phyloP scores from a whole-genome alignment of 2,113 vertebrate species.

The Microcebus jonahi region DNA sequence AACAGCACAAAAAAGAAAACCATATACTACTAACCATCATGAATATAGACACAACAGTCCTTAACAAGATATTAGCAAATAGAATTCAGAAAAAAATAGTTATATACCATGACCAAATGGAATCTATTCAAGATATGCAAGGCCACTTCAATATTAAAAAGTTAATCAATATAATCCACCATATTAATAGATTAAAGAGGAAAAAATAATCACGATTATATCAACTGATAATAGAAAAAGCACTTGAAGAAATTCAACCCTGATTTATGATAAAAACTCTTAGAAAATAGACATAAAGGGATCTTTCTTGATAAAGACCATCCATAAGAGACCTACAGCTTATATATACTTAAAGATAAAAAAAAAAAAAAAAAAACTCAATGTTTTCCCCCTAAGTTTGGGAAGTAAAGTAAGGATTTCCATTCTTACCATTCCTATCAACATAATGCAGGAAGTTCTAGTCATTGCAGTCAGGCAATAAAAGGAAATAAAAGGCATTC shows the following conservation, averaged over 20 bases:
- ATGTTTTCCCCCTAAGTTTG: not conserved
- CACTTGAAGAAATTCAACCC: not conserved
- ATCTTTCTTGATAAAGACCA: not conserved
- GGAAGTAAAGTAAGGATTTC: not conserved
- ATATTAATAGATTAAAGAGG: not conserved
- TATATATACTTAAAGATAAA: not conserved
- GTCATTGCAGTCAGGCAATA: not conserved
- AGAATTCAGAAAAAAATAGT: not conserved
- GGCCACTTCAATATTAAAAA: not conserved
- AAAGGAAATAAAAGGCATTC: not conserved
- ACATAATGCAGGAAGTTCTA: not conserved
- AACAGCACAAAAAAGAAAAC: not conserved
- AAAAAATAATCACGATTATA: not conserved
- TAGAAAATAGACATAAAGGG: not conserved
- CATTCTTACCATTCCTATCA: not conserved
- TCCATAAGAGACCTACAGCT: not conserved
- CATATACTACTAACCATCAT: not conserved
- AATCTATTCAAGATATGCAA: not conserved
- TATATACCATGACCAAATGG: not conserved
- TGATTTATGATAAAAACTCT: not conserved
- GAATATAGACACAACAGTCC: not conserved
- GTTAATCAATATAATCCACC: not conserved
- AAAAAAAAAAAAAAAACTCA: not conserved
- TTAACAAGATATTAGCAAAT: conserved; percentile 15
- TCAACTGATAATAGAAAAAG: not conserved